phyloP scores from a whole-genome alignment of 1,140 invertebrate species.

The Zaprionus gabonicus region DNA sequence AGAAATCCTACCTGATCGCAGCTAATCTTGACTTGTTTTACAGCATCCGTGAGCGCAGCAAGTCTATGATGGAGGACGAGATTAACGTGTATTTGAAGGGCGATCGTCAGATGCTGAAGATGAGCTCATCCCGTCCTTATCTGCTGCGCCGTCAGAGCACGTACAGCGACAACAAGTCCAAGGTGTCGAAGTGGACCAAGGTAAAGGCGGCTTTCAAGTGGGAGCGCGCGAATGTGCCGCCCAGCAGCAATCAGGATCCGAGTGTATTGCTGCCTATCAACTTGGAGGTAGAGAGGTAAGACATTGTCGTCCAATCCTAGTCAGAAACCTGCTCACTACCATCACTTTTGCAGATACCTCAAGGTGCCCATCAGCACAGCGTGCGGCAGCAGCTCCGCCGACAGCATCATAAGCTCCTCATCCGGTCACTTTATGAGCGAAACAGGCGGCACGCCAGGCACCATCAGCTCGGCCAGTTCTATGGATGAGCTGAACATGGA shows the following conservation, averaged over 20 bases:
- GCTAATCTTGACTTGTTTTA: not conserved
- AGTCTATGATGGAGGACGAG: conserved; percentile 85
- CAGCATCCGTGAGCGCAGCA: conserved; percentile 84
- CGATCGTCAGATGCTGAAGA: conserved; percentile 51
- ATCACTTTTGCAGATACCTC: conserved; percentile 67
- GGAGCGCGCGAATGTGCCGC: conserved; percentile 87
- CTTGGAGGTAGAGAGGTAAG: conserved; percentile 80
- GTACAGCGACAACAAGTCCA: conserved; percentile 80
- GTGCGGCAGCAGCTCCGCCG: conserved; percentile 85
- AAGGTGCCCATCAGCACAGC: conserved; percentile 84
- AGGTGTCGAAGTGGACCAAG: conserved; percentile 91
- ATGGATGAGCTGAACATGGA: conserved; percentile 76
- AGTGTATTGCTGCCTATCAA: conserved; percentile 80
- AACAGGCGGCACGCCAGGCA: conserved; percentile 72
- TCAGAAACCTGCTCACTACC: not conserved
- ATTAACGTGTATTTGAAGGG: conserved; percentile 63
- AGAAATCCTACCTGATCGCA: not conserved
- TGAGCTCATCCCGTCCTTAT: conserved; percentile 55
- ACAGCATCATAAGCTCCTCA: conserved; percentile 85
- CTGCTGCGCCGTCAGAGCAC: conserved; percentile 76
- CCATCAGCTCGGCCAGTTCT: conserved; percentile 81
- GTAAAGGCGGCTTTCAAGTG: conserved; percentile 93
- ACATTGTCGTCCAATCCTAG: not conserved
- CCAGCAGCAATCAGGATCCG: conserved; percentile 78
- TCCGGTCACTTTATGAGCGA: conserved; percentile 82